Conservation (phyloP, 1,140 invertebrate genomes). For the Coboldia fuscipes region DNA sequence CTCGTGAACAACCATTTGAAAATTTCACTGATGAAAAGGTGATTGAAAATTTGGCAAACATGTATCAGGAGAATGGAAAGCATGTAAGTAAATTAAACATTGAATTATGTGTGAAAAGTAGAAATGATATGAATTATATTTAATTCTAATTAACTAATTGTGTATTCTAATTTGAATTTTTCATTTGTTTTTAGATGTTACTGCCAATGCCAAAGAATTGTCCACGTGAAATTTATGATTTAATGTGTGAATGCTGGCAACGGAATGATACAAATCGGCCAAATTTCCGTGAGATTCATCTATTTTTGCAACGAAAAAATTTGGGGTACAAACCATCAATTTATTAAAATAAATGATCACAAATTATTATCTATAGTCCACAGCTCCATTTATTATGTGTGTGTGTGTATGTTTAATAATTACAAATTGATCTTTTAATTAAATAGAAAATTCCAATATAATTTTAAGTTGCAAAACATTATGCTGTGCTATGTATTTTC, state of each 20-base stretch:
- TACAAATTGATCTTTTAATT: no score
- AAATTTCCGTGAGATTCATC: constrained; percentile 73
- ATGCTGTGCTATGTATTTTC: no score
- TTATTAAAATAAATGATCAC: no score
- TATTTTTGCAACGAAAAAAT: constrained; percentile 79
- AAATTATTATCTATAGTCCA: no score
- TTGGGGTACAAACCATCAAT: constrained; percentile 41
- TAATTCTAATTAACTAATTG: background rate
- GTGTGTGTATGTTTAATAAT: no score
- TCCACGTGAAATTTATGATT: constrained; percentile 74
- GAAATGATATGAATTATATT: background rate
- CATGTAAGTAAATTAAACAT: constrained; percentile 12
- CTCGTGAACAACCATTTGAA: constrained; percentile 60
- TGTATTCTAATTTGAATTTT: background rate
- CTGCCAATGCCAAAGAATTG: constrained; percentile 62
- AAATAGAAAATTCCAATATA: no score
- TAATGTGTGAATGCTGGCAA: constrained; percentile 91
- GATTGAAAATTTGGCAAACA: constrained; percentile 50
- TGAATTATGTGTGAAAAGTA: background rate
- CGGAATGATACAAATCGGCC: constrained; percentile 64
- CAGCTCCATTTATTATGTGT: no score
- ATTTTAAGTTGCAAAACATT: no score
- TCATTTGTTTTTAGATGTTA: constrained; percentile 25
- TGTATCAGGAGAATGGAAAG: constrained; percentile 38
- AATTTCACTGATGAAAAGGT: constrained; percentile 56